Evolutionary conservation across 30 jellyfish, hydroid and myxozoan genomes (phyloP).

Genomic region (Mastigias papua): DNA sequence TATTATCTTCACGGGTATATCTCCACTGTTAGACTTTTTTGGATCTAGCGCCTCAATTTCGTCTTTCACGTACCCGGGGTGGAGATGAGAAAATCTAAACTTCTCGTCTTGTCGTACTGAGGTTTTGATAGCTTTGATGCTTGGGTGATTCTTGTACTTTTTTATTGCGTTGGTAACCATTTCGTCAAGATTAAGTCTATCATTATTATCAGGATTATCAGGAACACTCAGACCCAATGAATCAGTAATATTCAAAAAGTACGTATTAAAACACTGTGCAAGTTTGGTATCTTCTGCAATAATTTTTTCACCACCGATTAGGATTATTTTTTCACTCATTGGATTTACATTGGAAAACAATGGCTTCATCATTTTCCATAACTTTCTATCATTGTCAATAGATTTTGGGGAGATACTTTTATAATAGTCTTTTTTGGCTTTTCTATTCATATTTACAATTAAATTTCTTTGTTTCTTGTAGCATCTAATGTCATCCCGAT

Average conservation of each 20-base stretch:
- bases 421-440: neutral
- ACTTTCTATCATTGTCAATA: constrained; percentile 19
- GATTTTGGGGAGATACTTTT: constrained; percentile 19
- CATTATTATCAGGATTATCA: neutral
- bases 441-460: neutral
- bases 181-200: neutral
- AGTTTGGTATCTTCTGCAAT: neutral
- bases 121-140: constrained; percentile 8
- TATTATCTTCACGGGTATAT: no score
- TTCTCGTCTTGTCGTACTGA: neutral
- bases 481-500: neutral
- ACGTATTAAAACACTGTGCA: neutral
- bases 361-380: constrained; percentile 24
- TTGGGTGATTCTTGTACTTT: constrained; percentile 10
- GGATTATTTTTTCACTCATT: constrained; percentile 34
- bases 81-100: constrained; percentile 5
- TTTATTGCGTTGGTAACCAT: neutral
- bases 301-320: constrained; percentile 2
- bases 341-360: constrained; percentile 7
- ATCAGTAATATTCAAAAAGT: neutral
- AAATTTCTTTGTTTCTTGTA: constrained; percentile 25
- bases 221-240: neutral
- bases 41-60: constrained; percentile 17
- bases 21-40: no score
- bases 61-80: constrained; percentile 16